A percentile compares a stretch with the other conserved stretches of the same genome.
Conservation (phyloP, 1,140 invertebrate species). For the Drosophila melanica region DNA sequence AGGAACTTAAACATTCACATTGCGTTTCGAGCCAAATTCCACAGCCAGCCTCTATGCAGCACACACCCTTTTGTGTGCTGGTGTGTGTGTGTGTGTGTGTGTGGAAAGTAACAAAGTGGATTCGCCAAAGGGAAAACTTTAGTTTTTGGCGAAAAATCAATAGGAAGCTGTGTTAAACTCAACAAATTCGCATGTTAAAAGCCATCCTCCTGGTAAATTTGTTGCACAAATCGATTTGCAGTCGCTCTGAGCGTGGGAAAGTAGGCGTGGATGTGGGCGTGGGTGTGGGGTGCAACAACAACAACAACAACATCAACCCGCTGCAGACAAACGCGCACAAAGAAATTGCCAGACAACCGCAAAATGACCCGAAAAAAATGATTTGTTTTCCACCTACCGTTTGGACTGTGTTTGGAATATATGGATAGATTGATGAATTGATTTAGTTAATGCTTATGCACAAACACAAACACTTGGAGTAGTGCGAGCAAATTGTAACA, state of each 20-base stretch:
- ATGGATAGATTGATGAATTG: neutral
- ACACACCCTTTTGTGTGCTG: slow-evolving; percentile 61
- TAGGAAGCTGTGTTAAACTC: slow-evolving; percentile 47
- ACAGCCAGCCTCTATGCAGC: slow-evolving; percentile 11
- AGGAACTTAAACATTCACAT: slow-evolving; percentile 2
- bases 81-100: slow-evolving; percentile 21
- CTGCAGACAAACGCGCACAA: slow-evolving; percentile 24
- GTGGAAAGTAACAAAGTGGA: slow-evolving; percentile 59
- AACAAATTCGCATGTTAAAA: neutral
- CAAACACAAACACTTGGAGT: slow-evolving; percentile 49
- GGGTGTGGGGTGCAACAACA: neutral
- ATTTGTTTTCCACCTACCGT: slow-evolving; percentile 24
- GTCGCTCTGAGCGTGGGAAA: neutral
- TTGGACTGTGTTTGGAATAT: slow-evolving; percentile 2
- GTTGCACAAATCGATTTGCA: neutral
- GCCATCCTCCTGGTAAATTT: neutral
- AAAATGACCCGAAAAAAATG: slow-evolving; percentile 4
- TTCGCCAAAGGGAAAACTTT: slow-evolving; percentile 50
- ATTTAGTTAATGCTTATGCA: slow-evolving; percentile 39
- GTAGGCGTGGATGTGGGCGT: neutral
- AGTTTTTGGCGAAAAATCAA: slow-evolving; percentile 63
- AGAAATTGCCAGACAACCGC: slow-evolving; percentile 42
- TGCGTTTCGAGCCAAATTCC: neutral
- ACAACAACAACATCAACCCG: slow-evolving; percentile 10
- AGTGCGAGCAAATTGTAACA: slow-evolving; percentile 68